These are phyloP conservation scores for Polydrusus pterygomalis DNA, from an alignment of 2,888 invertebrate species.

Conservation along the genomic window DNA sequence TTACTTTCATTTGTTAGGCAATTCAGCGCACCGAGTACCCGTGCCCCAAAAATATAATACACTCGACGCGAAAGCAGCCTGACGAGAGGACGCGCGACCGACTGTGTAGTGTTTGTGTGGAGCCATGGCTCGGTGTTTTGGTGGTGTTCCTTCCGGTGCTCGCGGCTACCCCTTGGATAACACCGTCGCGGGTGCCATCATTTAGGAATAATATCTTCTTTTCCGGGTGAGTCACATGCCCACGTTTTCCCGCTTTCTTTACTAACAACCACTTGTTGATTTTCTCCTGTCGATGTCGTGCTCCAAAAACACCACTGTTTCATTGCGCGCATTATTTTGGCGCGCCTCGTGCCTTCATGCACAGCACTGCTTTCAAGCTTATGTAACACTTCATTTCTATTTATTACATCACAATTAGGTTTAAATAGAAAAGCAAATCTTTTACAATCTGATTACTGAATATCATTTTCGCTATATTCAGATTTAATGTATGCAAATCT, in stretches of 20 bases:
- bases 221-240: conserved; percentile 64
- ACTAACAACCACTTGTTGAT: conserved; percentile 51
- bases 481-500: not conserved
- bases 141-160: conserved; percentile 67
- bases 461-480: conserved; percentile 30
- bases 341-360: conserved; percentile 65
- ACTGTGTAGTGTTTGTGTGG: conserved; percentile 65
- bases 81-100: conserved; percentile 49
- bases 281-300: conserved; percentile 39
- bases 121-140: conserved; percentile 68
- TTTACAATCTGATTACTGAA: conserved; percentile 29
- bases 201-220: conserved; percentile 67
- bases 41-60: conserved; percentile 72
- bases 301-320: conserved; percentile 39
- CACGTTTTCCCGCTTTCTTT: conserved; percentile 61
- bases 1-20: conserved; percentile 74
- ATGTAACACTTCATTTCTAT: conserved; percentile 64
- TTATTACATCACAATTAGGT: conserved; percentile 59
- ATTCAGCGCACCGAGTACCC: conserved; percentile 69
- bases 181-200: conserved; percentile 66
- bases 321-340: conserved; percentile 64
- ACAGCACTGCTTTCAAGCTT: conserved; percentile 61
- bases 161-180: conserved; percentile 67
- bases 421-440: conserved; percentile 49
- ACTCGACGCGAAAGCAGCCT: conserved; percentile 68